Evolutionary conservation across 1,140 invertebrate species (phyloP).

Genomic region (Teleopsis dalmanni): DNA sequence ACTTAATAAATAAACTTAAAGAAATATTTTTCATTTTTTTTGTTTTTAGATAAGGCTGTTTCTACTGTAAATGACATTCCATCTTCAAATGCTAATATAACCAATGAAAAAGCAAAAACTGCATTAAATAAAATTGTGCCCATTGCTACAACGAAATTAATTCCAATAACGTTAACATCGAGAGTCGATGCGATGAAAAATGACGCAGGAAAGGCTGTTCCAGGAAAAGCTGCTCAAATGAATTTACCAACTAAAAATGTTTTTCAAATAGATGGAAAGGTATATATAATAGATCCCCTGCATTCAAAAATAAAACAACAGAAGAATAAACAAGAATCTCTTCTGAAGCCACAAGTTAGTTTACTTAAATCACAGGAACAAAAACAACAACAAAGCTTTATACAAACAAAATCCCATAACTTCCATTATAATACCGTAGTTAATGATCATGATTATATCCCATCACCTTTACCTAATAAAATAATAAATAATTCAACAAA

Average conservation of each 20-base stretch:
- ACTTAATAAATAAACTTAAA: too few relatives aligned
- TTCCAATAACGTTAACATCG: too few relatives aligned
- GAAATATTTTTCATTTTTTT: too few relatives aligned
- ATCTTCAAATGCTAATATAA: too few relatives aligned
- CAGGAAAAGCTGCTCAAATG: slow-evolving; percentile 5
- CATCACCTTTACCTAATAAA: neutral
- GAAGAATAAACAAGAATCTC: slow-evolving; percentile 29
- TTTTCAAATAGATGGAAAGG: slow-evolving; percentile 34
- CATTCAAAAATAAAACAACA: slow-evolving; percentile 34
- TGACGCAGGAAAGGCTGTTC: too few relatives aligned
- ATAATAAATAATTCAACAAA: neutral
- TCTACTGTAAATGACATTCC: too few relatives aligned
- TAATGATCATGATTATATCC: slow-evolving; percentile 10
- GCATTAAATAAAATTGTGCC: too few relatives aligned
- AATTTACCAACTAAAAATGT: slow-evolving; percentile 22
- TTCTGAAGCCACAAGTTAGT: slow-evolving; percentile 34
- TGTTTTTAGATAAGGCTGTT: too few relatives aligned
- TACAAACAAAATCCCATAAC: neutral
- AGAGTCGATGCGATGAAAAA: too few relatives aligned
- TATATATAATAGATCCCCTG: slow-evolving; percentile 36
- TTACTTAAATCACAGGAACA: slow-evolving; percentile 9
- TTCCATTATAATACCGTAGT: neutral
- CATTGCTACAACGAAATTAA: too few relatives aligned
- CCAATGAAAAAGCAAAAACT: too few relatives aligned
- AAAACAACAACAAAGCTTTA: neutral